Percentiles rank a stretch among this genome's conserved stretches.
phyloP scores from a whole-genome alignment of 2,113 vertebrate genomes.

The Gymnarchus niloticus region DNA sequence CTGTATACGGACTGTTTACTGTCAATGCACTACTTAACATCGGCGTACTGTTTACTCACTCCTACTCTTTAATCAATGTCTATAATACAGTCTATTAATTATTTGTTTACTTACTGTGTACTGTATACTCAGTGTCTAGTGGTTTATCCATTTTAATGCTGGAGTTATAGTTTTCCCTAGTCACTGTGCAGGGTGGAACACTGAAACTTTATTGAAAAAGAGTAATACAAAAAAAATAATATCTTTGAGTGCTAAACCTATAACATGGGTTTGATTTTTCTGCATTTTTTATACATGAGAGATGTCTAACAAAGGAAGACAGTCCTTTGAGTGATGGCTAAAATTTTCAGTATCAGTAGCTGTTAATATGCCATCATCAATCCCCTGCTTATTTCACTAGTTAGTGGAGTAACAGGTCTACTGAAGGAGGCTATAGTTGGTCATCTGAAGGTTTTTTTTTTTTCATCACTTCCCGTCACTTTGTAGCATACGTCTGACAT shows the following conservation, averaged over 20 bases:
- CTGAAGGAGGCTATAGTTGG: too few relatives aligned
- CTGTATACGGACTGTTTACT: background rate
- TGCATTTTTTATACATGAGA: background rate
- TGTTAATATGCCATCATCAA: too few relatives aligned
- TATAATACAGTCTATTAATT: constrained; percentile 6
- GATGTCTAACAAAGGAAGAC: background rate
- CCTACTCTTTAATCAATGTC: background rate
- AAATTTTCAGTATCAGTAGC: too few relatives aligned
- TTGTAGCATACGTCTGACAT: background rate
- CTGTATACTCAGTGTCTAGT: background rate
- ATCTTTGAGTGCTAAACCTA: background rate
- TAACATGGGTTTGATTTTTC: background rate
- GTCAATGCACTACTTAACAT: background rate
- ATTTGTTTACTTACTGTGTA: background rate
- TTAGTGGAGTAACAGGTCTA: too few relatives aligned
- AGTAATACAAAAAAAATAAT: too few relatives aligned
- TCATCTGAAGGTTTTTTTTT: background rate
- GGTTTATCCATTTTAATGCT: background rate
- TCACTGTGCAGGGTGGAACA: background rate
- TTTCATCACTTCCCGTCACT: background rate
- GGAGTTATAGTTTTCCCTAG: background rate
- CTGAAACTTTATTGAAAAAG: background rate
- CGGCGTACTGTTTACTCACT: background rate
- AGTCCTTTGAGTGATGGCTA: too few relatives aligned
- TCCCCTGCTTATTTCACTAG: too few relatives aligned